phyloP scores from a whole-genome alignment of 2,113 vertebrate species.

The Ameiurus melas region DNA sequence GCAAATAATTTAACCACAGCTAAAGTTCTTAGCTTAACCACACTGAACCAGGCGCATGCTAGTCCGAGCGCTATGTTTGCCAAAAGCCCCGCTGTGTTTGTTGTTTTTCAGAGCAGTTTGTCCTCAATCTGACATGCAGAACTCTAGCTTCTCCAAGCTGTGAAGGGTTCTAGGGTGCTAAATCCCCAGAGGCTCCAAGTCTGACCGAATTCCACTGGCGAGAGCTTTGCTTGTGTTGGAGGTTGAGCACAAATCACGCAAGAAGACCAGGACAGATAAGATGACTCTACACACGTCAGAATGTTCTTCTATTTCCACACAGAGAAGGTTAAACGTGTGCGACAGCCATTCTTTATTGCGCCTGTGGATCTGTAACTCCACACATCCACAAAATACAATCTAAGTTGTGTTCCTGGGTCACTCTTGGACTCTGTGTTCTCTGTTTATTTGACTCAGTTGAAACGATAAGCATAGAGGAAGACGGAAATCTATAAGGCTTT shows the following conservation, averaged over 20 bases:
- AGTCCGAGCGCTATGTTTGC: constrained; percentile 2
- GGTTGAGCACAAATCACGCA: constrained; percentile 60
- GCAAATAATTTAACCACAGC: not conserved
- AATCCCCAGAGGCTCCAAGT: constrained; percentile 51
- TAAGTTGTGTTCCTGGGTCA: constrained; percentile 40
- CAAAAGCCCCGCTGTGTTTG: not conserved
- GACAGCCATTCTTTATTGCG: constrained; percentile 40
- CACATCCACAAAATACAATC: constrained; percentile 42
- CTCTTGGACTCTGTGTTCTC: constrained; percentile 46
- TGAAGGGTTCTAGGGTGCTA: constrained; percentile 54
- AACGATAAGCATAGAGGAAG: constrained; percentile 37
- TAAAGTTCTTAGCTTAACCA: not conserved
- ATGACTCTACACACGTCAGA: constrained; percentile 61
- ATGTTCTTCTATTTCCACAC: constrained; percentile 53
- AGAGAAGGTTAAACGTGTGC: constrained; percentile 54
- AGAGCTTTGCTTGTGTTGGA: constrained; percentile 74
- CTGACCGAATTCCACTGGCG: constrained; percentile 59
- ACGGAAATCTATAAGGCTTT: constrained; percentile 46
- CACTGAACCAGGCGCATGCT: not conserved
- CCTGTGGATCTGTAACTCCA: constrained; percentile 34
- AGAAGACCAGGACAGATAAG: constrained; percentile 64
- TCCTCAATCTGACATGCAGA: constrained; percentile 44
- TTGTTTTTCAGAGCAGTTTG: constrained; percentile 29
- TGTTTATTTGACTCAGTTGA: constrained; percentile 47
- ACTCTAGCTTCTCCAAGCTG: constrained; percentile 53